Evolutionary conservation across 2,888 invertebrate genomes (phyloP), one percentile per base, ranked within the genome.

Genomic region (Thera obeliscata): DNA sequence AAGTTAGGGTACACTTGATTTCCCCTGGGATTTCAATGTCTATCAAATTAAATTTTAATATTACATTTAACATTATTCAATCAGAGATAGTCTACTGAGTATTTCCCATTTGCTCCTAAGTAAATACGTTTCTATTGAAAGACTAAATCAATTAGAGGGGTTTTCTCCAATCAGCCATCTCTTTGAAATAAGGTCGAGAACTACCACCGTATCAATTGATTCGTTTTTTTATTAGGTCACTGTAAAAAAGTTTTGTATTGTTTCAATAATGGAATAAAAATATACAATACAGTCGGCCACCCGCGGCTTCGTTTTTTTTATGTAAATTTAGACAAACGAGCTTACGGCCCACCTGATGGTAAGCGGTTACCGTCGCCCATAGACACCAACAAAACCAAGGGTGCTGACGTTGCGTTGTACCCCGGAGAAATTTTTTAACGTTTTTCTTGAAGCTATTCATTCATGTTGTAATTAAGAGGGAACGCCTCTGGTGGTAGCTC

Each of bases 161-260:
- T 70, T 52, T 60, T 59, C 65, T 57, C 38, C 56, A 66, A 69
- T 63, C 63, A 63, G 4, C 66, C 52, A 54, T 55, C 55, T 60
- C 54, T 60, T 60, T 66, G 60, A 63, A 58, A 61, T 64, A 57
- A 62, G 59, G 38, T 57, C 7, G 35, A 41, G n/a, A 38, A 50
- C 4, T 2, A 36, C 57, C 38, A 38, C 55, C 50, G 60, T 65
- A 46, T 54, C 59, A 54, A 66, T 63, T 69, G 69, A 69, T 69
- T 66, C 56, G 62, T 66, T 69, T 69, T 22, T 69, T 63, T 63
- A 69, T 66, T 63, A 69, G 66, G 62, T 57, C 69, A 65, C 64
- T 57, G 0, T 22, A 22, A 22, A 22, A 22, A 22, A 22, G 22
- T 22, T 22, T 22, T 22, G 22, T 22, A 22, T 22, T 22, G 22